phyloP scores from a whole-genome alignment of 1,140 invertebrate genomes.

The Caerostris darwini region DNA sequence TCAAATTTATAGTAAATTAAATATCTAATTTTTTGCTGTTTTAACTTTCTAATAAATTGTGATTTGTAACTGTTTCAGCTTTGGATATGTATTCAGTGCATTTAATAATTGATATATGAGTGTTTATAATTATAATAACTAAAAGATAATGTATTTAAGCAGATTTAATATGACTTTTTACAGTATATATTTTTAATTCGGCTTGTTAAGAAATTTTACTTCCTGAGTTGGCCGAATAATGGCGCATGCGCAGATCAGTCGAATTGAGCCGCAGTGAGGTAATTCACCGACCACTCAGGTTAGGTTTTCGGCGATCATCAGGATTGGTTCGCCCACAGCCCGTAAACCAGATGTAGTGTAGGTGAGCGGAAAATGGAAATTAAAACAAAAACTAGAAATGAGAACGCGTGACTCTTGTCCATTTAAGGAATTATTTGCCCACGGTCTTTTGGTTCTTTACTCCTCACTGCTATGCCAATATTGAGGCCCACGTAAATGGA shows the following conservation, averaged over 20 bases:
- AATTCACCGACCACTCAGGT: constrained; percentile 16
- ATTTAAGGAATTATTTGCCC: constrained; percentile 39
- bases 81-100: no score
- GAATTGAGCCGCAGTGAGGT: background rate
- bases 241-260: constrained; percentile 17
- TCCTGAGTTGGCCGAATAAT: background rate
- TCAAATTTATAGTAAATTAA: no score
- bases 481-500: background rate
- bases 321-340: constrained; percentile 54
- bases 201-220: constrained; percentile 3
- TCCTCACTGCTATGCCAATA: background rate
- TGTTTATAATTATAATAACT: no score
- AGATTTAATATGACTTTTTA: no score
- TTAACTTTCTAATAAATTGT: no score
- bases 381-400: constrained; percentile 48
- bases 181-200: background rate
- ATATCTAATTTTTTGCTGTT: no score
- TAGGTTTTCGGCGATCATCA: background rate
- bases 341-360: constrained; percentile 51
- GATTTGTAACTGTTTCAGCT: no score
- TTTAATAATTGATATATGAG: no score
- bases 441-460: background rate
- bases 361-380: constrained; percentile 41
- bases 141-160: no score
- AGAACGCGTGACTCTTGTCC: constrained; percentile 18